phyloP scores from a whole-genome alignment of 1,140 invertebrate genomes.

The Sarcophaga bullata region DNA sequence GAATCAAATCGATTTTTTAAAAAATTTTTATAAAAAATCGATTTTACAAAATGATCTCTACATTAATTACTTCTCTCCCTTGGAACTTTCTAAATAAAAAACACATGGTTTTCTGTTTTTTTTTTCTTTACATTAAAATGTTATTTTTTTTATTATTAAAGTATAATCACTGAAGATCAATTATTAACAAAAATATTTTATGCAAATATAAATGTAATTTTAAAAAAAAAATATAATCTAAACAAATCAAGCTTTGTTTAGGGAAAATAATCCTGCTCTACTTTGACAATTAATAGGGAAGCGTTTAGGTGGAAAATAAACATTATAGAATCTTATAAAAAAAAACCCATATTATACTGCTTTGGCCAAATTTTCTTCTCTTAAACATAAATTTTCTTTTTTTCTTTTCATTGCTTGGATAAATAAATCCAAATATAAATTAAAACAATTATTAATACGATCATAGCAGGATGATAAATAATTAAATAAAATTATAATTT shows the following conservation, averaged over 20 bases:
- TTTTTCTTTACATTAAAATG: slow-evolving; percentile 19
- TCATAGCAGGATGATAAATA: neutral
- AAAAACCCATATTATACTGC: neutral
- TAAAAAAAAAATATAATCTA: slow-evolving; percentile 9
- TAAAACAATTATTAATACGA: slow-evolving; percentile 4
- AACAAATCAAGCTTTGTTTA: slow-evolving; percentile 8
- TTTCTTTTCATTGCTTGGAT: too few relatives aligned
- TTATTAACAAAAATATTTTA: slow-evolving; percentile 32
- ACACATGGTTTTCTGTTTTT: neutral
- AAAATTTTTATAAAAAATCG: too few relatives aligned
- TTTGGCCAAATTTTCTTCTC: neutral
- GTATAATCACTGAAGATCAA: neutral
- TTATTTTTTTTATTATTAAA: slow-evolving; percentile 33
- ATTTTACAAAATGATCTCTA: too few relatives aligned
- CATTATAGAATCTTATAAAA: neutral
- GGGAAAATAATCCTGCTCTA: slow-evolving; percentile 3
- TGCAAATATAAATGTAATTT: slow-evolving; percentile 35
- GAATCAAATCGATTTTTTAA: too few relatives aligned
- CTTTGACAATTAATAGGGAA: neutral
- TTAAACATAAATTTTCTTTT: slow-evolving; percentile 2
- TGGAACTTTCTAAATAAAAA: neutral
- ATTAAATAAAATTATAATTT: neutral
- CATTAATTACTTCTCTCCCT: too few relatives aligned
- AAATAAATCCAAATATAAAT: neutral
- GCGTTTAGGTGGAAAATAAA: neutral